phyloP scores from a whole-genome alignment of 2,888 invertebrate species.

The Lycaena phlaeas region DNA sequence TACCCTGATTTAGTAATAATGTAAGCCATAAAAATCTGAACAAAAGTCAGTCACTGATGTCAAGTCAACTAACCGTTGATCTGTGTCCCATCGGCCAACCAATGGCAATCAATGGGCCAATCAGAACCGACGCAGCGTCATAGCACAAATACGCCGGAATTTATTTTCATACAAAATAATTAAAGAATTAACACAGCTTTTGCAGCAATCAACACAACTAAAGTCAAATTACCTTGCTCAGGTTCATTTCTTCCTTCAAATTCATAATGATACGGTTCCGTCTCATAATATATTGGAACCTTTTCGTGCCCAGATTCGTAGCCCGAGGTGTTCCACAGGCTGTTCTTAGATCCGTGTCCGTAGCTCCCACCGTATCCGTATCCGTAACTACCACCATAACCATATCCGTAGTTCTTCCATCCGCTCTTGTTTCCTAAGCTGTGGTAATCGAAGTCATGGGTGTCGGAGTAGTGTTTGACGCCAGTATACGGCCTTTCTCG shows the following conservation, averaged over 20 bases:
- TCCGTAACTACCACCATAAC: slow-evolving; percentile 36
- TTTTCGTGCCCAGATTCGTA: slow-evolving; percentile 28
- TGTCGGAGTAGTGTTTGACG: slow-evolving; percentile 32
- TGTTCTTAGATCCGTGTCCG: slow-evolving; percentile 39
- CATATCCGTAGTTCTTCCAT: slow-evolving; percentile 33
- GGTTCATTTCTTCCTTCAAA: slow-evolving; percentile 32
- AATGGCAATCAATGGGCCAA: no score
- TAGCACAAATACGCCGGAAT: no score
- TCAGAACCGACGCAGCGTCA: no score
- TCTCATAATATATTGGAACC: not conserved
- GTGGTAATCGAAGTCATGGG: slow-evolving; percentile 52
- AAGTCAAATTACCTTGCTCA: slow-evolving; percentile 32
- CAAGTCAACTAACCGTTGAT: no score
- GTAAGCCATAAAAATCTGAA: no score
- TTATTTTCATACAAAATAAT: no score
- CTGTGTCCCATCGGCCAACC: no score
- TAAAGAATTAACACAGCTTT: no score
- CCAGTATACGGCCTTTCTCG: slow-evolving; percentile 37
- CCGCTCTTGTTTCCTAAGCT: slow-evolving; percentile 50
- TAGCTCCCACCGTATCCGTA: not conserved
- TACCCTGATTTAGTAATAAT: no score
- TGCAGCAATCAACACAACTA: no score
- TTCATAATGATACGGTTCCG: slow-evolving; percentile 30
- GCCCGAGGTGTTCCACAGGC: slow-evolving; percentile 45
- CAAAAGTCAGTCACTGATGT: no score